phyloP scores from a whole-genome alignment of 2,797 vertebrate genomes.

The Mionectes olivaceus region DNA sequence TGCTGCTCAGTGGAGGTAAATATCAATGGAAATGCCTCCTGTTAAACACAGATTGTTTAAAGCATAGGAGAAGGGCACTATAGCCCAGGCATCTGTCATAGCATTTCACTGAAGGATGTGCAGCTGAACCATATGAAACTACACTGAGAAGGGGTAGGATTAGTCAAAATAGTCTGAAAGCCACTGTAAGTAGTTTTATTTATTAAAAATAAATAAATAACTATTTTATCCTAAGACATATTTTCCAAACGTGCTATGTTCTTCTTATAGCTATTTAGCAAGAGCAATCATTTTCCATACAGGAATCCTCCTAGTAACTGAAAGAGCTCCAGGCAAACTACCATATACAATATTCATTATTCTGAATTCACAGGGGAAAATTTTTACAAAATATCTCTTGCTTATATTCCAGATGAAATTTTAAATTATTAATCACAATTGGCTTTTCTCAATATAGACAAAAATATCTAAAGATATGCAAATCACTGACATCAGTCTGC shows the following conservation, averaged over 20 bases:
- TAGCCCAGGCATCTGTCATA: not conserved
- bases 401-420: not conserved
- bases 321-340: not conserved
- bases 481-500: not conserved
- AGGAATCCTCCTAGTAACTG: not conserved
- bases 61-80: not conserved
- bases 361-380: not conserved
- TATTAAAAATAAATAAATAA: not conserved
- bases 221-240: not conserved
- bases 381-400: not conserved
- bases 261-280: not conserved
- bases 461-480: not conserved
- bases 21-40: not conserved
- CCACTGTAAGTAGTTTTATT: not conserved
- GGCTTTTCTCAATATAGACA: not conserved
- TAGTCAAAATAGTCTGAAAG: not conserved
- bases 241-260: not conserved
- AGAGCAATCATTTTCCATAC: not conserved
- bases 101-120: not conserved
- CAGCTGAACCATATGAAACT: not conserved
- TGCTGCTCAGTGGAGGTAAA: not conserved
- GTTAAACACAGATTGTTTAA: not conserved
- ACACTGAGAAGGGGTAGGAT: not conserved
- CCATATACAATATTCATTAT: not conserved
- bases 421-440: not conserved